Evolutionary conservation across 2,797 vertebrate species (phyloP), one percentile per base, ranked within the genome.

Genomic region (Rachycentron canadum): DNA sequence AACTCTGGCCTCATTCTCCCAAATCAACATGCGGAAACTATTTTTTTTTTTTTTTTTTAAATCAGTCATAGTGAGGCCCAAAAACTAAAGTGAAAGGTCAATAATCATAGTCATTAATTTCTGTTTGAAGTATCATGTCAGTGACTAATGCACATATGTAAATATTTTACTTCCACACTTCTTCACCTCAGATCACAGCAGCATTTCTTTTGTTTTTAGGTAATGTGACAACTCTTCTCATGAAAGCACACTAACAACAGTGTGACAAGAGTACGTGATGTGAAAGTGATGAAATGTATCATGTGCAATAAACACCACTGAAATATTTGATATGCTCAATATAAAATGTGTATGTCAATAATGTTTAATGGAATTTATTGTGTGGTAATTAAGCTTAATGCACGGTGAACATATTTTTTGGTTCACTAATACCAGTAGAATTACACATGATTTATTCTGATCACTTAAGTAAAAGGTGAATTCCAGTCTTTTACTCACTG

Each of bases 1-100:
- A 87, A 90, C 84, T 26, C 34, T 84, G 85, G 78, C 83, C 86
- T 57, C 70, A 57, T 81, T 85, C 80, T 66, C 77, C 50, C 45
- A 23, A 76, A 57, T 89, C 71, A 87, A 86, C 82, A 79, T 79
- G 76, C 76, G 68, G 64, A 73, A 83, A 83, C 58, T 69, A 76
- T 85, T 84, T 83, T 30, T 21, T 21, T 45, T 8, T 38, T 52
- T 36, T 38, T 23, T 36, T 12, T 45, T 45, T 49, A 9, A 79
- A 83, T 86, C 63, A 67, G 52, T 57, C 76, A 57, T 64, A 73
- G 65, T 8, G 0, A 68, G 38, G 58, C 53, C 74, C 71, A 64
- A 73, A 89, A 83, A 85, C 69, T 59, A 81, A n/a, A 73, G 7
- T 62, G 65, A 63, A 63, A 63, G 47, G 26, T 25, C 61, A 60